Base-by-base conservation (phyloP, 2,888 invertebrate species). In the Sphecodes monilicornis region DNA sequence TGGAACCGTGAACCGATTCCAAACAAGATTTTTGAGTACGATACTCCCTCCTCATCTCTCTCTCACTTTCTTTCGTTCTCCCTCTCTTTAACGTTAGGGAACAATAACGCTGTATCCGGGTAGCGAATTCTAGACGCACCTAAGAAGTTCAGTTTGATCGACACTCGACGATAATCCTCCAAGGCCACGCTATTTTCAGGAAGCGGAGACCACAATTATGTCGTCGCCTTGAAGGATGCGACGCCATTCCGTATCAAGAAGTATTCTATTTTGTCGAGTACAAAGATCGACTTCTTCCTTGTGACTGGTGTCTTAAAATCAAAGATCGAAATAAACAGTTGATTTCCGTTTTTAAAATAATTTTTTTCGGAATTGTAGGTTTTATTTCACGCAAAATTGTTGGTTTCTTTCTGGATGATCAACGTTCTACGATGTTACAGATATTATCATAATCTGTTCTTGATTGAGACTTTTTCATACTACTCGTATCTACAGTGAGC, bases 91-190 rank as follows among this genome's bases (percentile, higher is more conserved):
- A 50, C 22, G 22, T 50, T 22, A 22, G 18, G n/a, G 13, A 16
- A 60, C 46, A 39, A 64, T 11, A 36, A 13, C 78, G 46, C 57
- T 68, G 10, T 43, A 43, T 54, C 75, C 74, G 79, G 41, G 41
- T 57, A 75, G 64, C 43, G 54, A 78, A 69, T 76, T 76, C 43
- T 82, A 82, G 54, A 69, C 50, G 39, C 22, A 16, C 13, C n/a
- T 57, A 41, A 69, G 32, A n/a, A 26, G 66, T n/a, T 26, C 18
- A 76, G 64, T 72, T 78, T 79, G 75, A 85, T 76, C 73, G 82
- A 70, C 64, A 57, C 78, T 39, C 32, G 18, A 54, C n/a, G 54
- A n/a, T 54, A 64, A 64, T 81, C 32, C 70, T 73, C 76, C 76
- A 60, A 22, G 72, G 73, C 10, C 78, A 18, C n/a, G 29, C 41